Evolutionary conservation across 2,888 invertebrate species (phyloP), one percentile per base, ranked within the genome.

Genomic region (Volucella zonaria): DNA sequence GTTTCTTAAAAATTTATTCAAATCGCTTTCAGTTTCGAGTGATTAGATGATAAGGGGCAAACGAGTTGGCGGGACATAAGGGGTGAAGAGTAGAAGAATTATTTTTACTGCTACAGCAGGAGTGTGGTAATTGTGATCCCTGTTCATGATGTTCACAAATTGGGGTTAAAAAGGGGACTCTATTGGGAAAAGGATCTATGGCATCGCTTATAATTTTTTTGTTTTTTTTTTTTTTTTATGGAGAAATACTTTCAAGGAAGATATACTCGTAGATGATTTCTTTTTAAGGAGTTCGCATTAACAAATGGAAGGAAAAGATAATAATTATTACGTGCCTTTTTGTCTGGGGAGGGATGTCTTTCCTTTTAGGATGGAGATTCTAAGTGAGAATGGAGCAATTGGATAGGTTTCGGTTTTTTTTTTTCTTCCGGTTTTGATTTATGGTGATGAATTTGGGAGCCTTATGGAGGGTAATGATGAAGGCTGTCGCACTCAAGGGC

Each of bases 101-200:
- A 42, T 42, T n/a, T 42, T 43, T 3, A 15, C 6, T 31, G 31
- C 6, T 31, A 31, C 6, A 15, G 59, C 9, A 43, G 11, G 42
- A 59, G 42, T 11, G 38, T 58, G 10, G 70, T 49, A 70, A 70
- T 59, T 58, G 49, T 70, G 70, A 70, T 58, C 47, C 40, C 70
- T 70, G n/a, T 70, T 70, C 59, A 70, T 59, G 70, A 70, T 47
- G 23, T 59, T 31, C 58, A 49, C 58, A 70, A 70, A 70, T 70
- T 70, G 70, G 70, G 70, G 58, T 70, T 70, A 70, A 70, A 49
- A 59, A 31, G 31, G 40, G 43, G 40, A 49, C 58, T 68, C 68
- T 45, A 68, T 68, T 68, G 68, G 23, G 49, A 40, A 70, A 49
- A 70, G 58, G 59, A 59, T 59, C 59, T 49, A 49, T 59, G 47